phyloP scores from a whole-genome alignment of 2,888 invertebrate species.

The Cantharis rustica region DNA sequence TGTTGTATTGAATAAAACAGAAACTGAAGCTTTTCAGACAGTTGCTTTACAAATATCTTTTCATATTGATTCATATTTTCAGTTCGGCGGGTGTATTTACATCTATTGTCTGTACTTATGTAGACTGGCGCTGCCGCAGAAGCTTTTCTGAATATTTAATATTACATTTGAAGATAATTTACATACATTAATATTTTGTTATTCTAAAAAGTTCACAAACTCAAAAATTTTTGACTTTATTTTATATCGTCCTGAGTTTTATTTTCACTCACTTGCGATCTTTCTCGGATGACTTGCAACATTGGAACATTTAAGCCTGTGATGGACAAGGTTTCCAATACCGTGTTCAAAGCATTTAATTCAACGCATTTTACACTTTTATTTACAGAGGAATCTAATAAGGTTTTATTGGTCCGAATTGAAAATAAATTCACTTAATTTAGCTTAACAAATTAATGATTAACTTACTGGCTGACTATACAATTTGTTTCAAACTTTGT shows the following conservation, averaged over 20 bases:
- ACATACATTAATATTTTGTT: background rate
- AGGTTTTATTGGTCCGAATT: background rate
- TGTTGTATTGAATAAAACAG: background rate
- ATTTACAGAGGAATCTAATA: background rate
- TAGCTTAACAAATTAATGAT: background rate
- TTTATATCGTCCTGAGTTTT: background rate
- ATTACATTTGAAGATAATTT: background rate
- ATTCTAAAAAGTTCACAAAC: background rate
- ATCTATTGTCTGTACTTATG: background rate
- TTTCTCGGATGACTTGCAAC: background rate
- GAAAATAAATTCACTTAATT: background rate
- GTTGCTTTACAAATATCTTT: background rate
- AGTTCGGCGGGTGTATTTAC: background rate
- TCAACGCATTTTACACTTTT: background rate
- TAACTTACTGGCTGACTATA: background rate
- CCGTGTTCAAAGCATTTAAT: background rate
- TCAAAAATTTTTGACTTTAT: background rate
- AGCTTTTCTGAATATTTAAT: background rate
- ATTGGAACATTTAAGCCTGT: background rate
- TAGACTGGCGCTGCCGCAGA: background rate
- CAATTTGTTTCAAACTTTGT: background rate
- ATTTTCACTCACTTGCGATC: background rate
- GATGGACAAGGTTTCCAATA: background rate
- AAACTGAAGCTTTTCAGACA: background rate
- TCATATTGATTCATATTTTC: background rate